Conservation (phyloP, 1,140 invertebrate species). For the Caerostris extrusa region DNA sequence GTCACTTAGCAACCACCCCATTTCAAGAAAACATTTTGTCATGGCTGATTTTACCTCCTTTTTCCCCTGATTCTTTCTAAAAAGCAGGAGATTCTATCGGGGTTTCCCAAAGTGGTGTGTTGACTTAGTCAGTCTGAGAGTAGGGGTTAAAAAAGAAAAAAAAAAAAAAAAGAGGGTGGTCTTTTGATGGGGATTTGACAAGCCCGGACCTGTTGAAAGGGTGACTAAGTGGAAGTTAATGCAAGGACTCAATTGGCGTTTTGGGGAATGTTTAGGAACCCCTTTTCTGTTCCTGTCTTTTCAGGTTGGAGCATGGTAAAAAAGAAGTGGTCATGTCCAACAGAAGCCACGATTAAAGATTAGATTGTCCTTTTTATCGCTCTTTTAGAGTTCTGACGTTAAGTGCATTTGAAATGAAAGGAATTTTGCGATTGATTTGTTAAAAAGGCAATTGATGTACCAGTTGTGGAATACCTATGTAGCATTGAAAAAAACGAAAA, state of each 20-base stretch:
- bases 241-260: background rate
- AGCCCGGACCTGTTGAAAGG: background rate
- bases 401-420: too few species aligned
- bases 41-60: background rate
- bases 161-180: too few species aligned
- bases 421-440: too few species aligned
- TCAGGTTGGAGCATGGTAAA: background rate
- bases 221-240: background rate
- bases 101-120: background rate
- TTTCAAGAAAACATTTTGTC: background rate
- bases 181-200: background rate
- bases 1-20: background rate
- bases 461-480: too few species aligned
- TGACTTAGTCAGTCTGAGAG: background rate
- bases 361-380: background rate
- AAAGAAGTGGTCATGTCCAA: background rate
- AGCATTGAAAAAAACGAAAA: too few species aligned
- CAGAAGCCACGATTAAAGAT: background rate
- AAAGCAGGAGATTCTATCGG: background rate
- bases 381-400: background rate
- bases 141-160: background rate
- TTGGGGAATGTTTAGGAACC: background rate
- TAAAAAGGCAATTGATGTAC: too few species aligned
- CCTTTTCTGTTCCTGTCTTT: background rate
- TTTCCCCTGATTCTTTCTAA: background rate